Percentiles rank a stretch among this genome's conserved stretches.
Evolutionary conservation across 2,888 invertebrate species (phyloP).

Genomic region (Melanophora roralis): DNA sequence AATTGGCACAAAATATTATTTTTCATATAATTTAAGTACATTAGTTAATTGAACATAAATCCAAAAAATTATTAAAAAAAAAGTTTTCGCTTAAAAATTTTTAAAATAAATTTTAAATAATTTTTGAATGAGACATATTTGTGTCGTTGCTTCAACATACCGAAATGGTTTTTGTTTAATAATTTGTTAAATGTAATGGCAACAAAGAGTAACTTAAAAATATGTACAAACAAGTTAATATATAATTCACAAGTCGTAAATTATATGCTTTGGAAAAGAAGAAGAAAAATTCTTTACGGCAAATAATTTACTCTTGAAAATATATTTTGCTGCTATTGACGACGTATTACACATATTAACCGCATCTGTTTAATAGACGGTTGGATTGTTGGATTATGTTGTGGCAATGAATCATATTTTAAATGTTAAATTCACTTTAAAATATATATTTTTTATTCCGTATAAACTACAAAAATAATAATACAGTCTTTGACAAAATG

Average conservation of each 20-base stretch:
- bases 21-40: no score
- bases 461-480: not conserved
- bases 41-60: no score
- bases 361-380: slow-evolving; percentile 13
- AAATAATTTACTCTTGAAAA: slow-evolving; percentile 25
- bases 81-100: no score
- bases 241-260: slow-evolving; percentile 45
- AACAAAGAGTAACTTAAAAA: not conserved
- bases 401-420: slow-evolving; percentile 41
- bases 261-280: slow-evolving; percentile 10
- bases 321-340: slow-evolving; percentile 9
- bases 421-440: slow-evolving; percentile 18
- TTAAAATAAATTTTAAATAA: no score
- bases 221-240: slow-evolving; percentile 26
- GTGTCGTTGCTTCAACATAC: no score
- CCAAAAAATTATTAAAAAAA: no score
- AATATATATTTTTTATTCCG: not conserved
- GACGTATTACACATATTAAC: not conserved
- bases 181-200: slow-evolving; percentile 13
- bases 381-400: not conserved
- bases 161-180: no score
- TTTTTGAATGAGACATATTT: no score
- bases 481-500: not conserved
- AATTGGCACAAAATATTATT: no score
- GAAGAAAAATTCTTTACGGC: slow-evolving; percentile 5